Conservation (phyloP, 2,888 invertebrate species). For the Yponomeuta plumbellus region DNA sequence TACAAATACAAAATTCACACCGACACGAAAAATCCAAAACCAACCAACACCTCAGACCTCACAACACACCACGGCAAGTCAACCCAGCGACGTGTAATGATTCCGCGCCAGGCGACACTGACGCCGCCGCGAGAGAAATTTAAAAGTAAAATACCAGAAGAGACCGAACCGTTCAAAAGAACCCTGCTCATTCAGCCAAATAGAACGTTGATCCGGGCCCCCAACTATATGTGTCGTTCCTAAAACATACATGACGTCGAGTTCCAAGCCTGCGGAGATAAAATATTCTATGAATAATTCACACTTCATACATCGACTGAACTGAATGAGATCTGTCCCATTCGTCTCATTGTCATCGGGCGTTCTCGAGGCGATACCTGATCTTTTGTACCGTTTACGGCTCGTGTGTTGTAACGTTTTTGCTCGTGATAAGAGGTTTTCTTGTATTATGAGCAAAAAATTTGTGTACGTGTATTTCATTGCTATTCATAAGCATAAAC, state of each 20-base stretch:
- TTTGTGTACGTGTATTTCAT: no score
- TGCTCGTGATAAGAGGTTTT: background rate
- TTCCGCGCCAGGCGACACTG: background rate
- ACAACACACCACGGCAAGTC: background rate
- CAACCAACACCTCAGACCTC: background rate
- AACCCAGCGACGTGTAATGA: background rate
- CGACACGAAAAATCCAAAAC: background rate
- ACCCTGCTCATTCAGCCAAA: constrained; percentile 13
- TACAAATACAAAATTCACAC: no score
- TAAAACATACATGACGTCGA: constrained; percentile 54
- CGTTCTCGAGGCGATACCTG: background rate
- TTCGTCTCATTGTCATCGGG: constrained; percentile 27
- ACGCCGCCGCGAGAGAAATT: background rate
- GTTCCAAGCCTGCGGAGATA: constrained; percentile 46
- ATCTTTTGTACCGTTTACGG: background rate
- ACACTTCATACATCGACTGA: constrained; percentile 53
- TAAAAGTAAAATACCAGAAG: constrained; percentile 4
- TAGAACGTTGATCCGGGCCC: constrained; percentile 17
- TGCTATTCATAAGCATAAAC: no score
- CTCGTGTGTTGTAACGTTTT: background rate
- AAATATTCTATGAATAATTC: constrained; percentile 71
- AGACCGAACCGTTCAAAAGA: background rate
- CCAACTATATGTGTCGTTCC: constrained; percentile 16
- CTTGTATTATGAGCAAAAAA: no score
- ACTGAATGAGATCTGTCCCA: constrained; percentile 45